phyloP scores from a whole-genome alignment of 1,140 invertebrate genomes.

The Pogonognathellus flavescens region DNA sequence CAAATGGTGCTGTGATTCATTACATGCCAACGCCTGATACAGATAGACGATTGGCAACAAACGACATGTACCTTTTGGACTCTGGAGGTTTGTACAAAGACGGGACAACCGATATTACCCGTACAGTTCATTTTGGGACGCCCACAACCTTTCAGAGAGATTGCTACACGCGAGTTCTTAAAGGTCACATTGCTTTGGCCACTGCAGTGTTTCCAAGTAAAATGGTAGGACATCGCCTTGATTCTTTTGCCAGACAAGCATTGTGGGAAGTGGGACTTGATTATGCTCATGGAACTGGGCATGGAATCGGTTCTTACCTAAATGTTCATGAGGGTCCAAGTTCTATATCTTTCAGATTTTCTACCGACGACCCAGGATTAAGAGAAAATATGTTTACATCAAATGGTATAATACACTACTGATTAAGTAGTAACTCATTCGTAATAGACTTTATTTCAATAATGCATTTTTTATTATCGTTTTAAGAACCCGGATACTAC shows the following conservation, averaged over 20 bases:
- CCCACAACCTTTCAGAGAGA: conserved; percentile 83
- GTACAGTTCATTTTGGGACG: conserved; percentile 89
- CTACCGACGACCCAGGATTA: conserved; percentile 85
- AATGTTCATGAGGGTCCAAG: conserved; percentile 97
- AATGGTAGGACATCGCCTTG: conserved; percentile 71
- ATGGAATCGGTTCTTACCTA: conserved; percentile 92
- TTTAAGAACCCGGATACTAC: conserved; percentile 83
- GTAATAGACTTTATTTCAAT: too few relatives aligned
- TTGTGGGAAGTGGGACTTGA: conserved; percentile 95
- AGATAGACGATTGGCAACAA: conserved; percentile 78
- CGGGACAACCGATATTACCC: conserved; percentile 79
- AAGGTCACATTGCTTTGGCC: conserved; percentile 84
- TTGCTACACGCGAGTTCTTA: conserved; percentile 90
- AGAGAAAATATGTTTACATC: conserved; percentile 91
- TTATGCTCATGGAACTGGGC: conserved; percentile 97
- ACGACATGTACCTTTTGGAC: conserved; percentile 75
- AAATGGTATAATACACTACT: conserved; percentile 77
- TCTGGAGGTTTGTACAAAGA: conserved; percentile 76
- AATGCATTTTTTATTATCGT: background rate
- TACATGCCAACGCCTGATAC: conserved; percentile 85
- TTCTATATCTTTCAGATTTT: conserved; percentile 81
- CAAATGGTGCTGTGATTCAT: conserved; percentile 91
- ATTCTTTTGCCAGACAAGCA: conserved; percentile 72
- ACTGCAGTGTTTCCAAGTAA: conserved; percentile 77
- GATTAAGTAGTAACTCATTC: background rate